These are phyloP conservation scores for Bombyx mori DNA, from an alignment of 1,140 invertebrate species.

Conservation along the genomic window ASM3026992v2 NC_085122.1:7196001-7196500, in stretches of 20 bases:
- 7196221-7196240: constrained; percentile 16
- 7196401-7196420: no score
- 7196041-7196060: no score
- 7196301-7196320: background rate
- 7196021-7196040: no score
- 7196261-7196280: background rate
- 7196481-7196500: no score
- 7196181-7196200: constrained; percentile 19
- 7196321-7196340: background rate
- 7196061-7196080: no score
- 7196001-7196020: no score
- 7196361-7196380: background rate
- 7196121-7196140: no score
- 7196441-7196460: no score
- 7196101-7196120: no score
- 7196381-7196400: background rate
- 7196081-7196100: no score
- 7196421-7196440: no score
- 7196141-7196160: background rate
- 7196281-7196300: background rate
- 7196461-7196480: no score
- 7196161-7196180: constrained; percentile 7
- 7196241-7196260: constrained; percentile 11
- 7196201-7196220: constrained; percentile 17
- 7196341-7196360: background rate